These are phyloP conservation scores for Maconellicoccus hirsutus DNA, from an alignment of 1,140 invertebrate genomes.

Conservation along the genomic window DNA sequence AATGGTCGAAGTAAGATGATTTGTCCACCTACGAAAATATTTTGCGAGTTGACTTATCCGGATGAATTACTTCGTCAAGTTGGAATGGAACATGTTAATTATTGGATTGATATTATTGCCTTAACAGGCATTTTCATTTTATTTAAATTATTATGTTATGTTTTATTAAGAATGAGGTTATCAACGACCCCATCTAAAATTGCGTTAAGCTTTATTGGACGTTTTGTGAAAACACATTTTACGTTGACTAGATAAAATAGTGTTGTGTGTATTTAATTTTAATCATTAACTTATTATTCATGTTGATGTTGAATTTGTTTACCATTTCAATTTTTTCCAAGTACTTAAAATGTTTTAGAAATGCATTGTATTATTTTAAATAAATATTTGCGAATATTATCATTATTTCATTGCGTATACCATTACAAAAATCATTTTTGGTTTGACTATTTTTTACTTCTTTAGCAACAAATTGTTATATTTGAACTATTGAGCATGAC, in stretches of 20 bases:
- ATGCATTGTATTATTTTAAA: no score
- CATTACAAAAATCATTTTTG: no score
- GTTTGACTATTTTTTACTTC: no score
- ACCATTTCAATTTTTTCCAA: no score
- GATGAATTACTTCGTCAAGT: conserved; percentile 30
- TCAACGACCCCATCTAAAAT: conserved; percentile 53
- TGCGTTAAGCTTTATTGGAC: conserved; percentile 45
- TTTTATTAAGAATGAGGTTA: conserved; percentile 50
- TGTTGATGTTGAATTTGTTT: no score
- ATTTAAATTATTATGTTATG: conserved; percentile 47
- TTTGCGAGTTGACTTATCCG: conserved; percentile 51
- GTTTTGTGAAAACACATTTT: conserved; percentile 47
- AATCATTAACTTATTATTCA: background rate
- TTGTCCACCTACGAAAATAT: conserved; percentile 51
- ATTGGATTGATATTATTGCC: conserved; percentile 47
- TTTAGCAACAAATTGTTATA: no score
- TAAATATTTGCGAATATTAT: no score
- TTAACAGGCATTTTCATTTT: conserved; percentile 43
- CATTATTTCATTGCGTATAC: no score
- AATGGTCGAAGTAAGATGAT: conserved; percentile 50
- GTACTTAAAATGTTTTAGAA: no score
- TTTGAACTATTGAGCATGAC: no score
- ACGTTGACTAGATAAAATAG: conserved; percentile 30
- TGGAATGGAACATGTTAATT: conserved; percentile 47
- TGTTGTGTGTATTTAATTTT: no score